These are phyloP conservation scores for Calidris pygmaea DNA, from an alignment of 2,113 vertebrate genomes.

Conservation along the genomic window DNA sequence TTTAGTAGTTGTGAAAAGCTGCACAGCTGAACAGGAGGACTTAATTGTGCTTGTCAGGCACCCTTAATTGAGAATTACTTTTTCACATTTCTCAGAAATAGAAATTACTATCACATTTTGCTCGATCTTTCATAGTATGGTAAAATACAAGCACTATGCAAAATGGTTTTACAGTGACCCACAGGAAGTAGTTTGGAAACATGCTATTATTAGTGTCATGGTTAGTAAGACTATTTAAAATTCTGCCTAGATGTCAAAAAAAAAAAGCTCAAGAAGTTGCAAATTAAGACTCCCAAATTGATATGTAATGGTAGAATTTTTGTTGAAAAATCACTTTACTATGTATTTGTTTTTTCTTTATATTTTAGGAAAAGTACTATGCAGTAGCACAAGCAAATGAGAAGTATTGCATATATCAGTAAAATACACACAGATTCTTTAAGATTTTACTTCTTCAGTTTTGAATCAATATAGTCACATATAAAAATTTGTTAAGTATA, in stretches of 20 bases:
- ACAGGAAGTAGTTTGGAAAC: not conserved
- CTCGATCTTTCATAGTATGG: not conserved
- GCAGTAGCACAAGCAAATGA: not conserved
- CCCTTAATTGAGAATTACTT: not conserved
- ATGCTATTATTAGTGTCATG: not conserved
- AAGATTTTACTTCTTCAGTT: not conserved
- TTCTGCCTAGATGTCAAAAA: not conserved
- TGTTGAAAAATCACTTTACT: not conserved
- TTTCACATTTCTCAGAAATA: not conserved
- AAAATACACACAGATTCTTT: not conserved
- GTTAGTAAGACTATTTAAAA: not conserved
- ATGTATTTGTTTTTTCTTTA: not conserved
- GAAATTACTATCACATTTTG: not conserved
- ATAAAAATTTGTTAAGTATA: not conserved
- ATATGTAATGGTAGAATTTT: not conserved
- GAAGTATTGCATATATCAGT: not conserved
- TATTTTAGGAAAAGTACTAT: not conserved
- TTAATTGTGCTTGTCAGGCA: not conserved
- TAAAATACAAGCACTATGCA: not conserved
- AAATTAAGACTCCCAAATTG: not conserved
- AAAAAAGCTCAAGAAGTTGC: not conserved
- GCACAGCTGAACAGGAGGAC: not conserved
- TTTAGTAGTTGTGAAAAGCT: not conserved
- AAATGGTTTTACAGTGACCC: not conserved
- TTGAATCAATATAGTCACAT: not conserved